phyloP scores from a whole-genome alignment of 1,140 invertebrate species.

The Whitmania pigra region DNA sequence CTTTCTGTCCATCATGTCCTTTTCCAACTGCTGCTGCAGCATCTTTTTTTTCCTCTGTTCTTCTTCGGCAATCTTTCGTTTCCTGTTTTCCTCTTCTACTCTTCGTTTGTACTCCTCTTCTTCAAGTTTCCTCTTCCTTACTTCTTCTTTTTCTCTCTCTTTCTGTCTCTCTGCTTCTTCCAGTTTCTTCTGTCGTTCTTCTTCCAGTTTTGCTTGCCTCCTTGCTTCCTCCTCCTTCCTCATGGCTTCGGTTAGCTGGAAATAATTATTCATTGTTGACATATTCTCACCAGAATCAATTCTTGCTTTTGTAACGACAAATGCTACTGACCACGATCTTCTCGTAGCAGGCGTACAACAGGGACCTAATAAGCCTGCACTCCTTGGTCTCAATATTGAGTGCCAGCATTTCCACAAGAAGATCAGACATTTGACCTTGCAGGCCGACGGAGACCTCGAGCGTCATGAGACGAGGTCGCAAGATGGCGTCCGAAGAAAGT shows the following conservation, averaged over 20 bases:
- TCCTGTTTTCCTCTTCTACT: not conserved
- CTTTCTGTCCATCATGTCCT: not conserved
- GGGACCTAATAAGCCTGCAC: not conserved
- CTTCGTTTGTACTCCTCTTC: not conserved
- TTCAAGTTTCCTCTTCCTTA: not conserved
- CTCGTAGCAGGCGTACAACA: not conserved
- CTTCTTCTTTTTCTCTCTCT: not conserved
- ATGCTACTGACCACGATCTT: not conserved
- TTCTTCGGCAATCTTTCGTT: not conserved
- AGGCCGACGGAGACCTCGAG: not conserved
- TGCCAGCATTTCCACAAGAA: slow-evolving; percentile 5
- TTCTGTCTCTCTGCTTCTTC: slow-evolving; percentile 2
- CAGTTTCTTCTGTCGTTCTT: slow-evolving; percentile 6
- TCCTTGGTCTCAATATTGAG: slow-evolving; percentile 3
- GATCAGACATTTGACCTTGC: not conserved
- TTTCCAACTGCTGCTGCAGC: not conserved
- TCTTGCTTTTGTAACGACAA: not conserved
- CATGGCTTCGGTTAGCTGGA: slow-evolving; percentile 8
- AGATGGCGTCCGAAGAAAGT: not conserved
- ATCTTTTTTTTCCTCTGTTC: not conserved
- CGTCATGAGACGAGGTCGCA: not conserved
- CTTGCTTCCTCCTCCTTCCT: not conserved
- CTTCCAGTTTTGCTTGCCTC: not conserved
- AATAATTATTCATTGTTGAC: not conserved
- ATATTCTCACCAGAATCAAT: not conserved